These are phyloP conservation scores for Loris lydekkerianus DNA, from an alignment of 2,797 vertebrate species.

Conservation along the genomic window DNA sequence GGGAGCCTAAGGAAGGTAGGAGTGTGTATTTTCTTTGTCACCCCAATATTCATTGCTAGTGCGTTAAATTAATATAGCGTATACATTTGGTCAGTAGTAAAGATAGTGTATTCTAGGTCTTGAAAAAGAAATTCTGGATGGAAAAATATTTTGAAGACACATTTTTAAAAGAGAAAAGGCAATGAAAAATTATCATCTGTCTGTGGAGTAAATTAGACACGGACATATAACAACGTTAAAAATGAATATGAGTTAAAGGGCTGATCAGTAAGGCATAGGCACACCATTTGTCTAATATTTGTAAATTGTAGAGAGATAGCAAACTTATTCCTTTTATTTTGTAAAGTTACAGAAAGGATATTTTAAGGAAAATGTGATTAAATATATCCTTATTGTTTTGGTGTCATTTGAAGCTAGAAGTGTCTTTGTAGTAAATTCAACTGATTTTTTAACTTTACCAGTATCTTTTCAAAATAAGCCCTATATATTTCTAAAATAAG, in stretches of 20 bases:
- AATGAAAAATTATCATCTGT: neutral
- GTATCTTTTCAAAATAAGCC: conserved; percentile 54
- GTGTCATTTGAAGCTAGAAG: conserved; percentile 50
- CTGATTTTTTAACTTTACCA: conserved; percentile 13
- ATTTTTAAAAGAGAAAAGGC: conserved; percentile 43
- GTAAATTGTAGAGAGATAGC: conserved; percentile 10
- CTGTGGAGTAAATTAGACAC: neutral
- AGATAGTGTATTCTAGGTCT: neutral
- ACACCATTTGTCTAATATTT: conserved; percentile 27
- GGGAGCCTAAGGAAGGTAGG: neutral
- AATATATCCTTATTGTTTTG: conserved; percentile 51
- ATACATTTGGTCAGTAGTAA: neutral
- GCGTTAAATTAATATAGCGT: neutral
- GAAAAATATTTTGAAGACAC: neutral
- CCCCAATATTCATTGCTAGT: neutral
- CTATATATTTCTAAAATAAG: conserved; percentile 65
- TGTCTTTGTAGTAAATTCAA: conserved; percentile 48
- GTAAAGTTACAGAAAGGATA: neutral
- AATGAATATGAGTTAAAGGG: conserved; percentile 26
- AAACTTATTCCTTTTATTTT: conserved; percentile 46
- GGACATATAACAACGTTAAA: neutral
- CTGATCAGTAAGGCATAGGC: neutral
- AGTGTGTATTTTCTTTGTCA: conserved; percentile 3
- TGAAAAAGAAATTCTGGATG: neutral
- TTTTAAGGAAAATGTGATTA: conserved; percentile 43